Conservation (phyloP, 2,888 invertebrate genomes). For the Incurvaria masculella region DNA sequence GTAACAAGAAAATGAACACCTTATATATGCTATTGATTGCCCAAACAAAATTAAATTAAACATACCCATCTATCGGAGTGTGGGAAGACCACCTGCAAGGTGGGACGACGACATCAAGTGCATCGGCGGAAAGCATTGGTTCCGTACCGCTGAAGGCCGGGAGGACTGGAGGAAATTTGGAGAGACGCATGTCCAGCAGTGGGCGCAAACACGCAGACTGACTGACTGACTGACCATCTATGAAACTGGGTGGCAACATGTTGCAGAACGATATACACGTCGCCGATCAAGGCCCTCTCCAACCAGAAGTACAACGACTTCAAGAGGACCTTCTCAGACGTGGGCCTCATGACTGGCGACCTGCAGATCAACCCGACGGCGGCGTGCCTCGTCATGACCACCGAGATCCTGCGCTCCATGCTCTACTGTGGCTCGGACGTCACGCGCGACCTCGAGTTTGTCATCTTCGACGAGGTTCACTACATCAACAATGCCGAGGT, state of each 20-base stretch:
- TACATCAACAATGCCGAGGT: constrained; percentile 97
- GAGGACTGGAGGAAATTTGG: too few species aligned
- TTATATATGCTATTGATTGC: too few species aligned
- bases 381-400: constrained; percentile 97
- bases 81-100: too few species aligned
- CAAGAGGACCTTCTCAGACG: constrained; percentile 86
- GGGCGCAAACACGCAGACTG: too few species aligned
- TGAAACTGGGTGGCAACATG: not conserved
- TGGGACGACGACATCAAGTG: too few species aligned
- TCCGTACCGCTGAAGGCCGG: too few species aligned
- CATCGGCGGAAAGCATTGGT: too few species aligned
- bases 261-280: constrained; percentile 90
- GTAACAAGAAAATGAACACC: too few species aligned
- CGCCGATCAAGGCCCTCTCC: constrained; percentile 97
- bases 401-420: constrained; percentile 97
- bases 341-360: constrained; percentile 93
- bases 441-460: constrained; percentile 95
- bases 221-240: too few species aligned
- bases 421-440: constrained; percentile 93
- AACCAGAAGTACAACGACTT: constrained; percentile 99
- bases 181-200: too few species aligned
- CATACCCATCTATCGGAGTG: too few species aligned
- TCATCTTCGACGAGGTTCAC: constrained; percentile 99
- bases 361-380: constrained; percentile 93
- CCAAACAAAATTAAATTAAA: too few species aligned